Conservation (phyloP, 2,797 vertebrate genomes). For the Bradypus variegatus region DNA sequence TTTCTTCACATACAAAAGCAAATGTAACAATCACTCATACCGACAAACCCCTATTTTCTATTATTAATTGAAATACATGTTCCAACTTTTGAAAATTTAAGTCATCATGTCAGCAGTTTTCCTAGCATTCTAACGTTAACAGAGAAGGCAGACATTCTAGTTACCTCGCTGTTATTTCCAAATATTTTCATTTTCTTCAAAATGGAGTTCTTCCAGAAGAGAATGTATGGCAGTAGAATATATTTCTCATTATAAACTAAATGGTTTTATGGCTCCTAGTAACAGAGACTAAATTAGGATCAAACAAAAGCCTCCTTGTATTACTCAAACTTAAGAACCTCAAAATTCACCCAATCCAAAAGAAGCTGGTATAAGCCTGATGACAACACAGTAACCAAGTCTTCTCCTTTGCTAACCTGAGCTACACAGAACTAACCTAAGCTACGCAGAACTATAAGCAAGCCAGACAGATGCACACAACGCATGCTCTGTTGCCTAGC, state of each 20-base stretch:
- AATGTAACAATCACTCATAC: neutral
- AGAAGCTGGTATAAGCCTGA: neutral
- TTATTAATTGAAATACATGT: slow-evolving; percentile 15
- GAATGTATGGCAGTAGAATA: neutral
- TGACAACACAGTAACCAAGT: neutral
- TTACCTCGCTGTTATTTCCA: neutral
- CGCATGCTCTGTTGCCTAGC: neutral
- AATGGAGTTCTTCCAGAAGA: slow-evolving; percentile 23
- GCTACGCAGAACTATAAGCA: neutral
- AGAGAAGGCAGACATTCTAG: neutral
- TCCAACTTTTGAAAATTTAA: slow-evolving; percentile 16
- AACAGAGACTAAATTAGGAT: slow-evolving; percentile 28
- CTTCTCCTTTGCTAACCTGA: neutral
- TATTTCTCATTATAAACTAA: slow-evolving; percentile 25
- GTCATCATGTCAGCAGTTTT: slow-evolving; percentile 23
- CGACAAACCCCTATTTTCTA: slow-evolving; percentile 2
- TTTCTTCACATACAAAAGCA: neutral
- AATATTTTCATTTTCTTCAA: slow-evolving; percentile 2
- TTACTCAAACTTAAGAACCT: slow-evolving; percentile 24
- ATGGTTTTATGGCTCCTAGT: neutral
- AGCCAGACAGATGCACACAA: neutral
- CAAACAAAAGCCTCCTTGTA: neutral
- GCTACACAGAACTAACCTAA: neutral
- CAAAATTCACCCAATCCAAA: slow-evolving; percentile 12
- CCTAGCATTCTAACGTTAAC: neutral